Evolutionary conservation across 1,140 invertebrate species (phyloP), one percentile per base, ranked within the genome.

Genomic region (Hormaphis cornu): DNA sequence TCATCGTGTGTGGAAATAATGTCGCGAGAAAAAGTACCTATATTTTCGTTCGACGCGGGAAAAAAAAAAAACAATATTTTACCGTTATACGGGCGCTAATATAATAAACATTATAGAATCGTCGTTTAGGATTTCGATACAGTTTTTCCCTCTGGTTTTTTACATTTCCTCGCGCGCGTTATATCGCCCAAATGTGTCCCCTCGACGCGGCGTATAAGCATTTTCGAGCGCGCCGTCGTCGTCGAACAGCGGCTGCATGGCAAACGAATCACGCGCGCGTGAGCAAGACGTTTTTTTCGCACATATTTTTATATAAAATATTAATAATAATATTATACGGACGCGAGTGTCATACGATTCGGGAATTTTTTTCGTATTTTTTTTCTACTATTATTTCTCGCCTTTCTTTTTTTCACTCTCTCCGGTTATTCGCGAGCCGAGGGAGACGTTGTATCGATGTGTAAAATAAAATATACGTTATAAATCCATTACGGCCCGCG

Each of bases 391-490:
- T 66, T 66, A 50, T 16, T 7, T 50, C 48, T 50, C 26, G n/a
- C 8, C 2, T 20, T 48, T 63, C 22, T 46, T 42, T 46, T 48
- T 59, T 44, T 61, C 18, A 35, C 26, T 42, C 22, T 40, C 22
- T 5, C 6, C 14, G n/a, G 24, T 22, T 24, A 37, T n/a, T 20
- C 12, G 18, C 28, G n/a, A n/a, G 59, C 14, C 61, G 28, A 66
- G 44, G 61, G 61, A 66, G 16, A 10, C 24, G 18, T 28, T 18
- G 9, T 35, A 66, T 44, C n/a, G n/a, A n/a, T n/a, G n/a, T n/a
- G n/a, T n/a, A n/a, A n/a, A n/a, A 66, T 48, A 50, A 22, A 50
- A 66, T 50, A 66, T 66, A 46, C 61, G 61, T 66, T 66, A 66
- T 66, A 66, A 66, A 66, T 66, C 61, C 61, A 66, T 66, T 66